Conservation (phyloP, 2,113 vertebrate species). For the Petroica traversi region DNA sequence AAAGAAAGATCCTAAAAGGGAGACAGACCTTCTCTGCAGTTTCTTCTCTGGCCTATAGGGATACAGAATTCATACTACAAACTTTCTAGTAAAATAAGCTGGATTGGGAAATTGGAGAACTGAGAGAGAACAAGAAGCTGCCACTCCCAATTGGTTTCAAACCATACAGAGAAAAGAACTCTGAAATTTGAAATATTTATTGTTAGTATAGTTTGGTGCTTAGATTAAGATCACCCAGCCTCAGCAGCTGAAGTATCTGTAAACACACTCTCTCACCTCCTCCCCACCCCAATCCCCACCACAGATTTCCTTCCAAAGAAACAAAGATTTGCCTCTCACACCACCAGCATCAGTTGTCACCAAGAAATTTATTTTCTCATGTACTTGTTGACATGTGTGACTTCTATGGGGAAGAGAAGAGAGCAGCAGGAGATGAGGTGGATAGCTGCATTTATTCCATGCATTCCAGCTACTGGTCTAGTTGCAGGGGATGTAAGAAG, state of each 20-base stretch:
- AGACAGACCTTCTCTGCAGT: background rate
- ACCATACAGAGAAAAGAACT: background rate
- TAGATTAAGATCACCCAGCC: background rate
- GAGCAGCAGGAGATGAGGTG: background rate
- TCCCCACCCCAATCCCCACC: too few species aligned
- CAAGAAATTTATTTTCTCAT: background rate
- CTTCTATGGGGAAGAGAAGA: background rate
- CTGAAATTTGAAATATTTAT: background rate
- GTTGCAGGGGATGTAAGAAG: background rate
- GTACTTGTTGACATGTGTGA: background rate
- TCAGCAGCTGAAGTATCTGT: background rate
- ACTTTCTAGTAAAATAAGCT: background rate
- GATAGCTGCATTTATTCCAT: background rate
- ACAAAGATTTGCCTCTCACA: background rate
- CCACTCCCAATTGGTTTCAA: background rate
- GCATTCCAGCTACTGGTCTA: background rate
- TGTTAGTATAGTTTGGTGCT: background rate
- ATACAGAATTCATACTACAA: background rate
- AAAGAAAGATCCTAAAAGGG: background rate
- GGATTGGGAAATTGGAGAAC: background rate
- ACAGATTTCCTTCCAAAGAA: background rate
- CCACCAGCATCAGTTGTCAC: background rate
- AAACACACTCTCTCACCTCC: background rate
- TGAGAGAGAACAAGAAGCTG: background rate
- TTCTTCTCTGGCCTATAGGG: background rate